Evolutionary conservation across 2,888 invertebrate species (phyloP), one percentile per base, ranked within the genome.

Genomic region (Steinernema carpocapsae): DNA sequence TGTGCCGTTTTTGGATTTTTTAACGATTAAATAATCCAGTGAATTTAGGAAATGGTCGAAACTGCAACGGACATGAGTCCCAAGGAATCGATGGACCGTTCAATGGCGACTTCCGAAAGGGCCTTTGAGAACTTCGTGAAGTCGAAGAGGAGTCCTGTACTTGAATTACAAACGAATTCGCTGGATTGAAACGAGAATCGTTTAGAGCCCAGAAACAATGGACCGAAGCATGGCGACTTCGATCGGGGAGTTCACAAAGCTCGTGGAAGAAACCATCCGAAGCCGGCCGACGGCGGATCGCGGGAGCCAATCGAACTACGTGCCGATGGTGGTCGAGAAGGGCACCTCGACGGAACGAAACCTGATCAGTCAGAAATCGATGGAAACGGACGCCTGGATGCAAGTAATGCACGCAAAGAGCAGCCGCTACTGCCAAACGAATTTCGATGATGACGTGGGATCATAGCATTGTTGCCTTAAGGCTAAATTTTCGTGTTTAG

Each of bases 161-260:
- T 22, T 48, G 46, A 19, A n/a, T n/a, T n/a, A n/a, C n/a, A n/a
- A n/a, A n/a, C n/a, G n/a, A n/a, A n/a, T n/a, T n/a, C n/a, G n/a
- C n/a, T n/a, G n/a, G 17, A 19, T 14, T 48, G 48, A n/a, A n/a
- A n/a, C n/a, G n/a, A 24, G 48, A 12, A 29, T 1, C 7, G 24
- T 48, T 72, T 48, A 48, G 48, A 45, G 48, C 48, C 72, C 45
- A 3, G 72, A 46, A 24, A 46, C 32, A 26, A 76, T 78, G 22
- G 81, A 81, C 74, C 70, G 77, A 52, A 77, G 75, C 71, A 77
- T 76, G 77, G 77, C 76, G 12, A 77, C 79, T 17, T 76, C 77
- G 3, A 74, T 73, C n/a, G 56, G 71, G 46, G 56, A 77, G 56
- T 56, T 56, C 26, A 26, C 14, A 26, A 14, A 19, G 2, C 56